Percentiles rank a stretch among this genome's conserved stretches.
Evolutionary conservation across 2,113 vertebrate species (phyloP).

Genomic region (Cryptomyrus ogoouensis): DNA sequence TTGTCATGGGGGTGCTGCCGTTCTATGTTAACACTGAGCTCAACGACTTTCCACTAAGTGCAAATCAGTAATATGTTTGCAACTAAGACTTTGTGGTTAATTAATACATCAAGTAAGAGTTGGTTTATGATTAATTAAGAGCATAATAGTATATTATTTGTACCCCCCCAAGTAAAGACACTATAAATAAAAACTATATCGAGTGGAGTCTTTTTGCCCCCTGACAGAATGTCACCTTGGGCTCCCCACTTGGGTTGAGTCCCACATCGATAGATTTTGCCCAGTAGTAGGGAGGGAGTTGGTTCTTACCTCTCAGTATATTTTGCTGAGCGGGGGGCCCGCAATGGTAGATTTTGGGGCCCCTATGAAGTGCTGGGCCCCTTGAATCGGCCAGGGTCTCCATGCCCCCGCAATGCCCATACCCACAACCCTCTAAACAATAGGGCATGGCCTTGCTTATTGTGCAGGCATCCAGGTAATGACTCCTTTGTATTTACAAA

Average conservation of each 20-base stretch:
- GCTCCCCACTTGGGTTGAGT: background rate
- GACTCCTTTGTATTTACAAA: background rate
- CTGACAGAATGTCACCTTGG: background rate
- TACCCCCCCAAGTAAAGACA: too few relatives aligned
- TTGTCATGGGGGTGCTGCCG: too few relatives aligned
- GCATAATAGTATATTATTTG: too few relatives aligned
- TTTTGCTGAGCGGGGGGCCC: background rate
- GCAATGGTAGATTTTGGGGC: background rate
- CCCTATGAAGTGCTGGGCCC: background rate
- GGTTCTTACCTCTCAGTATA: background rate
- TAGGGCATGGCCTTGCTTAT: background rate
- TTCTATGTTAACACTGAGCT: too few relatives aligned
- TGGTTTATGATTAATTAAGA: too few relatives aligned
- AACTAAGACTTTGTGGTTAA: too few relatives aligned
- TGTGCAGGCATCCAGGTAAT: background rate
- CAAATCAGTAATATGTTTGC: too few relatives aligned
- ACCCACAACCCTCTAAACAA: background rate
- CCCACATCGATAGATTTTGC: background rate
- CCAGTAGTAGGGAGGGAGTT: background rate
- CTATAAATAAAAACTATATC: background rate
- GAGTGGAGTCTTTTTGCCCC: background rate
- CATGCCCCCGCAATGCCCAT: background rate
- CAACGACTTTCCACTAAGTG: too few relatives aligned
- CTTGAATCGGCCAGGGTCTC: background rate
- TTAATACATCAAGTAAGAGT: too few relatives aligned